A percentile compares a stretch with the other conserved stretches of the same genome.
These are phyloP conservation scores for Apis dorsata DNA, from an alignment of 1,140 invertebrate species.

Conservation along the genomic window DNA sequence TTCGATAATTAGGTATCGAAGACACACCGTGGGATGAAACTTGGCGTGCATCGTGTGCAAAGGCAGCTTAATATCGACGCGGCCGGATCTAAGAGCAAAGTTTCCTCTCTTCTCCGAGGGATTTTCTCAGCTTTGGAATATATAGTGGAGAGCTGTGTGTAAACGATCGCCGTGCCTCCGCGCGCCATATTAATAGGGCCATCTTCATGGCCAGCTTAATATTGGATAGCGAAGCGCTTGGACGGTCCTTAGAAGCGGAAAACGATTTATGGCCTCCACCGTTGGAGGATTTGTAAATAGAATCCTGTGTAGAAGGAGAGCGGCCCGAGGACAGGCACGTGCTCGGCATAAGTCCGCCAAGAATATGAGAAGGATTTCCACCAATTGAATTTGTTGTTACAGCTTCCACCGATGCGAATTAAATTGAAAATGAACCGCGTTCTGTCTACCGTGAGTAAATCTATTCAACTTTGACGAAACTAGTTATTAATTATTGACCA, in stretches of 20 bases:
- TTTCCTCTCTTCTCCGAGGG: slow-evolving; percentile 61
- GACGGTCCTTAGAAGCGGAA: slow-evolving; percentile 55
- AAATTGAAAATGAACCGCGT: background rate
- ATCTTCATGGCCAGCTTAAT: slow-evolving; percentile 60
- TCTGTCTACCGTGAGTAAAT: no score
- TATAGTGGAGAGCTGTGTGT: slow-evolving; percentile 37
- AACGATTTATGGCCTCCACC: slow-evolving; percentile 63
- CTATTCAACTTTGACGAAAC: no score
- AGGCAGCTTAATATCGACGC: slow-evolving; percentile 55
- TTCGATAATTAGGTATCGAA: slow-evolving; percentile 47
- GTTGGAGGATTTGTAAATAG: slow-evolving; percentile 65
- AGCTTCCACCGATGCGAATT: background rate
- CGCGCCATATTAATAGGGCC: slow-evolving; percentile 60
- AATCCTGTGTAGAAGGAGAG: slow-evolving; percentile 47
- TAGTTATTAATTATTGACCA: no score
- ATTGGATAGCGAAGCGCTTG: slow-evolving; percentile 44
- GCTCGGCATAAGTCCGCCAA: slow-evolving; percentile 51
- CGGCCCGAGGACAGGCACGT: slow-evolving; percentile 45
- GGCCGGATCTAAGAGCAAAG: slow-evolving; percentile 52
- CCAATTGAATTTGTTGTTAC: background rate
- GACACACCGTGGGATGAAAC: slow-evolving; percentile 32
- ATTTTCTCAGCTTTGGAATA: slow-evolving; percentile 63
- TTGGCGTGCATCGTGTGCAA: slow-evolving; percentile 18
- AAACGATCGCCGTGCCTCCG: slow-evolving; percentile 55
- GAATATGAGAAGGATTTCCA: background rate